These are phyloP conservation scores for Melanotaenia parkinsoni DNA, from an alignment of 2,797 vertebrate genomes.

Conservation along the genomic window DNA sequence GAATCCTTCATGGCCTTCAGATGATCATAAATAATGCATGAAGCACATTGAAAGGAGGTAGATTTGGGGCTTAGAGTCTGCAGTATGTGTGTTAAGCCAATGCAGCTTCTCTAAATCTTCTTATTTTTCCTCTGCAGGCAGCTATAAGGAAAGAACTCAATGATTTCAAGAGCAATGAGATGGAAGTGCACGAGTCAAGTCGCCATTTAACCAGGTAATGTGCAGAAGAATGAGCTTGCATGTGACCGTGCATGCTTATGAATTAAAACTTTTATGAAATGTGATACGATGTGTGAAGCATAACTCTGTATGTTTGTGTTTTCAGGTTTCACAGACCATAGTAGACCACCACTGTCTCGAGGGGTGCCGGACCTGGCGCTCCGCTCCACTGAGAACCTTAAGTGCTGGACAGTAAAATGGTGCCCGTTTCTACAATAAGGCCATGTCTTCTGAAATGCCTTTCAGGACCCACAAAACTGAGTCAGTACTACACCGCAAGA, in stretches of 20 bases:
- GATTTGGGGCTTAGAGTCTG: conserved; percentile 39
- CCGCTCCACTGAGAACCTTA: conserved; percentile 89
- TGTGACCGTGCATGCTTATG: background rate
- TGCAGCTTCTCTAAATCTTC: conserved; percentile 54
- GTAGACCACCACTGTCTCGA: conserved; percentile 89
- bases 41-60: conserved; percentile 56
- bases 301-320: conserved; percentile 28
- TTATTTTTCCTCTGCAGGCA: conserved; percentile 85
- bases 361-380: conserved; percentile 76
- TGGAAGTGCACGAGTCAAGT: conserved; percentile 99
- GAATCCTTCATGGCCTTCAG: conserved; percentile 59
- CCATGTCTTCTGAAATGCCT: conserved; percentile 91
- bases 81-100: conserved; percentile 40
- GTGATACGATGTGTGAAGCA: conserved; percentile 17
- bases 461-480: conserved; percentile 78
- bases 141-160: conserved; percentile 99
- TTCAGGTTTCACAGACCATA: conserved; percentile 98
- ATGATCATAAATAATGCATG: conserved; percentile 69
- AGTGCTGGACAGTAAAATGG: conserved; percentile 94
- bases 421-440: conserved; percentile 90
- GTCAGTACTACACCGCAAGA: conserved; percentile 67
- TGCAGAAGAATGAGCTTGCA: background rate
- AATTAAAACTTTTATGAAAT: conserved; percentile 23
- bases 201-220: conserved; percentile 98
- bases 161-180: conserved; percentile 99